phyloP scores from a whole-genome alignment of 2,797 vertebrate species.

The Lagorchestes hirsutus region DNA sequence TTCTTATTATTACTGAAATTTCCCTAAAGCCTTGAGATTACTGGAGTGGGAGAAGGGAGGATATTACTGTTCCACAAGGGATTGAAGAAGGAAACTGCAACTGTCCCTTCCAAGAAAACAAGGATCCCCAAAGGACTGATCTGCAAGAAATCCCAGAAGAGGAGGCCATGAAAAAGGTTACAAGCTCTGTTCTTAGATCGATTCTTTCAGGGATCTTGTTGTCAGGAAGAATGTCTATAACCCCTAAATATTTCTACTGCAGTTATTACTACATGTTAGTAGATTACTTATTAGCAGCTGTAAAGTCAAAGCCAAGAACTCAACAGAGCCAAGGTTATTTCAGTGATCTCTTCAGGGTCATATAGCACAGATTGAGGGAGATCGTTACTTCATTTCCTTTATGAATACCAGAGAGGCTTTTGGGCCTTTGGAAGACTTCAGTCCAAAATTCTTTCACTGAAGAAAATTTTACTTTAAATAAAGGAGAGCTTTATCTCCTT shows the following conservation, averaged over 20 bases:
- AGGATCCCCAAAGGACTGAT: background rate
- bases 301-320: constrained; percentile 11
- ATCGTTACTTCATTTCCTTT: constrained; percentile 42
- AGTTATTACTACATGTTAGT: constrained; percentile 3
- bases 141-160: background rate
- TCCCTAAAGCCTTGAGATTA: constrained; percentile 33
- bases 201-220: background rate
- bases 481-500: constrained; percentile 85
- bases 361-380: constrained; percentile 31
- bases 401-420: constrained; percentile 34
- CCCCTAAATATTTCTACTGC: background rate
- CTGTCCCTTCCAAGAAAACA: background rate
- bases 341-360: constrained; percentile 14
- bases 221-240: background rate
- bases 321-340: background rate
- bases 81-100: background rate
- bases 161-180: background rate
- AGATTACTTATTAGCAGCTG: background rate
- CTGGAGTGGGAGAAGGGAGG: background rate
- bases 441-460: constrained; percentile 83
- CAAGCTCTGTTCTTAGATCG: background rate
- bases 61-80: background rate
- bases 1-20: constrained; percentile 1
- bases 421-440: constrained; percentile 78
- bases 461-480: constrained; percentile 79